Percentiles rank a stretch among this genome's conserved stretches.
Conservation (phyloP, 1,140 invertebrate genomes). For the Apocrypta bakeri region DNA sequence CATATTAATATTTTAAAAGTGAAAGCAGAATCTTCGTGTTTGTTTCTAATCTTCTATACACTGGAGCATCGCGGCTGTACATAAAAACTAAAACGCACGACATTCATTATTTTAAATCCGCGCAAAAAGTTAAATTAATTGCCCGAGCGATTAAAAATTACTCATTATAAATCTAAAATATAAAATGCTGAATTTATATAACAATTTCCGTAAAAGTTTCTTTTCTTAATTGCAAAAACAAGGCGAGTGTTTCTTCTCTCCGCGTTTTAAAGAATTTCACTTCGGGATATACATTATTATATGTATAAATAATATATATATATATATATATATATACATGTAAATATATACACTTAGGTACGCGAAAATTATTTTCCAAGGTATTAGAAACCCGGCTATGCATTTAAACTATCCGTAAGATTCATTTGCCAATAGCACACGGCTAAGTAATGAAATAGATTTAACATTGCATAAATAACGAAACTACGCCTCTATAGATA, state of each 20-base stretch:
- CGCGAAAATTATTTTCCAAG: not conserved
- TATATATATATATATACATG: not conserved
- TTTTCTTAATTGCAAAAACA: not conserved
- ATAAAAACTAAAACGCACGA: not conserved
- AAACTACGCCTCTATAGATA: not conserved
- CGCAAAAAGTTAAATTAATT: not conserved
- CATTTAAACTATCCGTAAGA: not conserved
- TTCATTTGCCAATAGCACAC: no score
- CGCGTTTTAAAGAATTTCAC: not conserved
- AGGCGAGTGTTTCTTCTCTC: not conserved
- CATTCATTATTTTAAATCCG: not conserved
- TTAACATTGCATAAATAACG: constrained; percentile 15
- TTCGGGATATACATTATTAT: not conserved
- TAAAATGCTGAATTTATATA: not conserved
- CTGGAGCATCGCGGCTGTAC: not conserved
- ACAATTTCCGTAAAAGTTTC: not conserved
- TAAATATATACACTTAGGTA: no score
- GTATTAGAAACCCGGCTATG: constrained; percentile 24
- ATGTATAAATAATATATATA: not conserved
- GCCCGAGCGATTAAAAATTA: not conserved
- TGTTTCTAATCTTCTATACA: not conserved
- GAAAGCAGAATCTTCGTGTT: not conserved
- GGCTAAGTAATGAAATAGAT: not conserved
- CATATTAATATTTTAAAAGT: not conserved
- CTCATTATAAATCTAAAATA: not conserved